Conservation (phyloP, 2,888 invertebrate species). For the Oxytorus armatus region DNA sequence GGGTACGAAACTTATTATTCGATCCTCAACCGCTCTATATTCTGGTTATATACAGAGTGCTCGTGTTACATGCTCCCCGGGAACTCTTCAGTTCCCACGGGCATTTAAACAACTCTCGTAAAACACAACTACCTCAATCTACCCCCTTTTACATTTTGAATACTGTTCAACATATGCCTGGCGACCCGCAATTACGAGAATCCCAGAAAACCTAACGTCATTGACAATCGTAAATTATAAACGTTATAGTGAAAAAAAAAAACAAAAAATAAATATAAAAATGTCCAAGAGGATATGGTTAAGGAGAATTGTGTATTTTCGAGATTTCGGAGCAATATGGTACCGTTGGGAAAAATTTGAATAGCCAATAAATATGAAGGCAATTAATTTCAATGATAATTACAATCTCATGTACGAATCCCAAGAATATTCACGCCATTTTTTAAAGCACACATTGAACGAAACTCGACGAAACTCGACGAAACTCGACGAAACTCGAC, state of each 20-base stretch:
- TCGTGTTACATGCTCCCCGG: constrained; percentile 45
- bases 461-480: no score
- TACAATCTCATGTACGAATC: constrained; percentile 4
- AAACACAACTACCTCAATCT: constrained; percentile 26
- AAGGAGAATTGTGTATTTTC: no score
- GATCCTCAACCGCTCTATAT: not conserved
- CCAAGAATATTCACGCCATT: constrained; percentile 17
- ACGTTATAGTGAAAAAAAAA: not conserved
- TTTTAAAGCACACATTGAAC: constrained; percentile 6
- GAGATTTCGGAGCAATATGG: no score
- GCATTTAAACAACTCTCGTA: constrained; percentile 54
- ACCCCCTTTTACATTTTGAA: not conserved
- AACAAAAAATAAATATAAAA: not conserved
- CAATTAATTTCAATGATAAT: constrained; percentile 2
- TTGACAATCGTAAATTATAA: not conserved
- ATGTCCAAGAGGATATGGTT: not conserved
- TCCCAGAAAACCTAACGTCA: constrained; percentile 7
- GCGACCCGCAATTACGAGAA: constrained; percentile 17
- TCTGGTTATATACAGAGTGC: constrained; percentile 20
- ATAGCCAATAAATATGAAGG: not conserved
- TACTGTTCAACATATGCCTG: not conserved
- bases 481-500: no score
- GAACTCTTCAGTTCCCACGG: constrained; percentile 54
- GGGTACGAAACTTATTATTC: constrained; percentile 50
- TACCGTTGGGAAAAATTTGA: no score